Conservation (phyloP, 2,797 vertebrate genomes). For the Steatocranus sp. region DNA sequence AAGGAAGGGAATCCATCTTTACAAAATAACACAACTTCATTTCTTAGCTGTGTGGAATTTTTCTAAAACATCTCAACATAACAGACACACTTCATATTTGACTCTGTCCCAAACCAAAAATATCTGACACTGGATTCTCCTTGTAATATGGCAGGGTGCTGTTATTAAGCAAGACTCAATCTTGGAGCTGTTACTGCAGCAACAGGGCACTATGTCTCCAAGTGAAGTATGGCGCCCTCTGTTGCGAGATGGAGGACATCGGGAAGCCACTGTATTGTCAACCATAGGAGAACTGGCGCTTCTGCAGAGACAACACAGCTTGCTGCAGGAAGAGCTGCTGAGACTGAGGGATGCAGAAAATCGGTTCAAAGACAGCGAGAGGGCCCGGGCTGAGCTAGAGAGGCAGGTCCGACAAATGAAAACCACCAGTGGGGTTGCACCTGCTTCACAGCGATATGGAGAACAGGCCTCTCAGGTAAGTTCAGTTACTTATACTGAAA, state of each 20-base stretch:
- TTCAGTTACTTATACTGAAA: not conserved
- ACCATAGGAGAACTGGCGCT: conserved; percentile 79
- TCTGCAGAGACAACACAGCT: conserved; percentile 79
- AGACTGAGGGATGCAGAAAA: conserved; percentile 73
- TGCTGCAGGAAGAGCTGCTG: conserved; percentile 84
- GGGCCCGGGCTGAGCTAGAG: conserved; percentile 73
- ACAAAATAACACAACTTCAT: not conserved
- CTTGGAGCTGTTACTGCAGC: conserved; percentile 72
- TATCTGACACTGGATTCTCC: not conserved
- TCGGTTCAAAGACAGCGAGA: conserved; percentile 81
- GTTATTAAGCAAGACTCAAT: conserved; percentile 85
- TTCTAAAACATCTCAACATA: not conserved
- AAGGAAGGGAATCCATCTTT: not conserved
- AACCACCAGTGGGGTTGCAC: conserved; percentile 31
- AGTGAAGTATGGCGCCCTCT: conserved; percentile 59
- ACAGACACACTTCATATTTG: not conserved
- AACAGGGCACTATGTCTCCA: conserved; percentile 27
- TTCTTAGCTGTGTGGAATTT: not conserved
- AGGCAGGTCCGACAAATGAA: conserved; percentile 78
- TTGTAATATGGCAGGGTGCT: conserved; percentile 63
- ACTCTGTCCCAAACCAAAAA: not conserved
- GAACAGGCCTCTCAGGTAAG: conserved; percentile 8
- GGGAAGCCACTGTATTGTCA: conserved; percentile 41
- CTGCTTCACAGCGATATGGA: not conserved
- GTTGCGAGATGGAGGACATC: conserved; percentile 67